phyloP scores from a whole-genome alignment of 2,888 invertebrate species.

The Ypsolopha scabrella region DNA sequence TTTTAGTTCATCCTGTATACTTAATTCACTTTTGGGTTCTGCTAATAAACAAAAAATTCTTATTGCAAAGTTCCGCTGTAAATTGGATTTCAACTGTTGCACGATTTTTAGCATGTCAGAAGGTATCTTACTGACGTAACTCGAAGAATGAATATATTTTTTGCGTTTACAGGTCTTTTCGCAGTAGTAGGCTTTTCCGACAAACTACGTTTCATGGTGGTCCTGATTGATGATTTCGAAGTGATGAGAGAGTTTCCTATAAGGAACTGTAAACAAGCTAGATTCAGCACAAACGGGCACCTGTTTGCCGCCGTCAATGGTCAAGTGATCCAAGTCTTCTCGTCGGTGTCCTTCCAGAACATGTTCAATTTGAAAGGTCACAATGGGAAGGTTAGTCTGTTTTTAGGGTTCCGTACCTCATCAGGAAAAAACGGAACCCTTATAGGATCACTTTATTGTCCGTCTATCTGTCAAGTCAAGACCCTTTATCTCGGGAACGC shows the following conservation, averaged over 20 bases:
- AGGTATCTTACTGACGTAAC: too few species aligned
- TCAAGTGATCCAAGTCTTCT: slow-evolving; percentile 88
- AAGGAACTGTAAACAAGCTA: slow-evolving; percentile 80
- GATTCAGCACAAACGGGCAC: slow-evolving; percentile 89
- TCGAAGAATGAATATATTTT: not conserved
- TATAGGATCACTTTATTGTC: too few species aligned
- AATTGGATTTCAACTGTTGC: too few species aligned
- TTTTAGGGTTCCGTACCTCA: too few species aligned
- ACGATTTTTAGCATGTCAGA: too few species aligned
- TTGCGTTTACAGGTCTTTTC: slow-evolving; percentile 75
- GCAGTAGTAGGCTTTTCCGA: slow-evolving; percentile 92
- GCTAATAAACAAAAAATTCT: too few species aligned
- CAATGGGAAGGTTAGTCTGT: slow-evolving; percentile 71
- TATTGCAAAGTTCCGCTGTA: too few species aligned
- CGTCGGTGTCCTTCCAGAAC: slow-evolving; percentile 83
- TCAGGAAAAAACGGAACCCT: too few species aligned
- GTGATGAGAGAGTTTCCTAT: slow-evolving; percentile 78
- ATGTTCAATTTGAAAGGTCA: slow-evolving; percentile 84
- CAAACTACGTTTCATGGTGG: slow-evolving; percentile 88
- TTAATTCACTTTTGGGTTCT: too few species aligned
- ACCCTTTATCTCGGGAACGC: too few species aligned
- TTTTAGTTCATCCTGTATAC: too few species aligned
- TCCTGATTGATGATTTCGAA: slow-evolving; percentile 89
- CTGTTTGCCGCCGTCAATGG: slow-evolving; percentile 91
- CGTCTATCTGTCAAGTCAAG: too few species aligned